Base-by-base conservation (phyloP, 1,140 invertebrate genomes). In the Procambarus virginalis region DNA sequence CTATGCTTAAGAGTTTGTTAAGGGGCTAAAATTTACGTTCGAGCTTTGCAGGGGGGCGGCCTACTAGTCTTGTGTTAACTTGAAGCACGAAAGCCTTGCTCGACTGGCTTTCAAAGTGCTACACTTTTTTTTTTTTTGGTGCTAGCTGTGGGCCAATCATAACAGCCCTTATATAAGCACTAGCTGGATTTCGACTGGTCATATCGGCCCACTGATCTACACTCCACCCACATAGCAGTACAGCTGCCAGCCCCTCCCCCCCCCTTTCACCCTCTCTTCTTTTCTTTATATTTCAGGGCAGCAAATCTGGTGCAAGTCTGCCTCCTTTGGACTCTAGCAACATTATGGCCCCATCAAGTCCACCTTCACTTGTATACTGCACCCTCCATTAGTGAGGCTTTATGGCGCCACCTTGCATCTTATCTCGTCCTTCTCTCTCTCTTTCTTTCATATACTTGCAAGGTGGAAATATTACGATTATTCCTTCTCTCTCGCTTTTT, bases 201-300 rank as follows among this genome's bases (percentile, higher is more conserved):
- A 1, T 1, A 34, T 34, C 34, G 34, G 34, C 34, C 34, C 14
- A 34, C n/a, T 34, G 3, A 10, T 20, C 51, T 5, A 5, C 51
- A 55, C 51, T 1, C 51, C 51, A 55, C 51, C 51, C 51, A 55
- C 10, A 5, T 0, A 34, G 5, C 51, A 10, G 51, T 55, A 55
- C 51, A 55, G 5, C 5, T 10, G 51, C 10, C 10, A 10, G 5
- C 51, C 2, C 10, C 51, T 55, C 51, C 51, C 68, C 20, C 64
- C 34, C 64, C 55, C 70, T n/a, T 22, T 55, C 49, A 51, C 83
- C 48, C 64, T 34, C 45, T 73, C 60, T 55, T 85, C 70, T 75
- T 48, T 49, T n/a, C 49, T 49, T 85, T n/a, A 3, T 12, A 64
- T 20, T 17, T 45, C 17, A 49, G 34, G 10, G 10, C 14, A n/a